Conservation (phyloP, 2,797 vertebrate genomes). For the Oreochromis grahami region DNA sequence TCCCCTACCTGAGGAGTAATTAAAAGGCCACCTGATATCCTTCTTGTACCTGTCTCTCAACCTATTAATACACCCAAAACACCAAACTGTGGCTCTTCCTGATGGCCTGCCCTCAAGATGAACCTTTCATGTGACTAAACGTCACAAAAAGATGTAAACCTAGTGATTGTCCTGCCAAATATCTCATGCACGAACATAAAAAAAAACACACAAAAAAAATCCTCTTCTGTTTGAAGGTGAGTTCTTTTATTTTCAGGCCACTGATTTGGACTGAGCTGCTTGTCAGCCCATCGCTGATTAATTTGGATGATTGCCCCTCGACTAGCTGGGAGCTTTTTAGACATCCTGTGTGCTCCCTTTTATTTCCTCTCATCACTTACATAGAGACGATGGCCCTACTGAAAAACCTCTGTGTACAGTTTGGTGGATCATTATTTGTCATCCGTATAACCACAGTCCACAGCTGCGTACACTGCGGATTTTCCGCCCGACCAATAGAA, state of each 20-base stretch:
- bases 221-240: conserved; percentile 17
- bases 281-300: conserved; percentile 56
- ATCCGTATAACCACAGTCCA: conserved; percentile 56
- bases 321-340: conserved; percentile 45
- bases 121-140: conserved; percentile 23
- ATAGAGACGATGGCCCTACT: conserved; percentile 2
- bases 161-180: neutral
- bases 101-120: conserved; percentile 9
- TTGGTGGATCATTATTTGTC: conserved; percentile 51
- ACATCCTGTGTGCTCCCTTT: conserved; percentile 31
- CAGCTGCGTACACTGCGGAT: conserved; percentile 63
- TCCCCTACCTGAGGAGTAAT: conserved; percentile 39
- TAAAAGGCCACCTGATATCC: conserved; percentile 58
- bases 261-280: conserved; percentile 20
- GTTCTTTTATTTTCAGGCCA: neutral
- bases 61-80: neutral
- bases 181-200: neutral
- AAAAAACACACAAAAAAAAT: neutral
- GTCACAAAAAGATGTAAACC: neutral
- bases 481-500: conserved; percentile 49
- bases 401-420: conserved; percentile 37
- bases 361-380: conserved; percentile 4
- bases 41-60: conserved; percentile 1
- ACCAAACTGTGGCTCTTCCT: neutral
- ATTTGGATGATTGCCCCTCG: conserved; percentile 60